Percentiles rank a stretch among this genome's conserved stretches.
These are phyloP conservation scores for Melipona bicolor DNA, from an alignment of 2,888 invertebrate species.

Conservation along the genomic window DNA sequence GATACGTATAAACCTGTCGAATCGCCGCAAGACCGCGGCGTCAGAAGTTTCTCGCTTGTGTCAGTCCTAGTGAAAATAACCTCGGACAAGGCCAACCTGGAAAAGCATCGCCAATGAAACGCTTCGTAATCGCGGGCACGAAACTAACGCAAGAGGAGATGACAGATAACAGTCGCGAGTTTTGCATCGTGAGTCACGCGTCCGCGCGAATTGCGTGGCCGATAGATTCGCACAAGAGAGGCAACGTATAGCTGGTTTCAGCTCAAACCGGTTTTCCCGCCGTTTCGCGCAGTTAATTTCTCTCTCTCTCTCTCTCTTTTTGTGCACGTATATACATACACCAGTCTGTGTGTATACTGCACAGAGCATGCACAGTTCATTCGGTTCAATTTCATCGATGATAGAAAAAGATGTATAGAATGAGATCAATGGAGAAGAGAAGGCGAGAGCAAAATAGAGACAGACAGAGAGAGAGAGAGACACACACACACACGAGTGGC, in stretches of 20 bases:
- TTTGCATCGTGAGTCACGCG: slow-evolving; percentile 22
- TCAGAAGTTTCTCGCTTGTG: no score
- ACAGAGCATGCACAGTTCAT: not conserved
- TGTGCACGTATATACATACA: no score
- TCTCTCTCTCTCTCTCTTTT: not conserved
- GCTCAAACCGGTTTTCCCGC: slow-evolving; percentile 50
- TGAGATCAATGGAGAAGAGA: not conserved
- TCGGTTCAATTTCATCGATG: not conserved
- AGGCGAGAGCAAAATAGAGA: not conserved
- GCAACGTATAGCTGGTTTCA: slow-evolving; percentile 41
- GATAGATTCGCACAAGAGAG: slow-evolving; percentile 41
- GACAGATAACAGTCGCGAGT: slow-evolving; percentile 12
- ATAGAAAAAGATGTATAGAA: not conserved
- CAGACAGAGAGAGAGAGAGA: not conserved
- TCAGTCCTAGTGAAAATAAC: not conserved
- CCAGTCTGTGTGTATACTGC: no score
- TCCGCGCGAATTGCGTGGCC: slow-evolving; percentile 48
- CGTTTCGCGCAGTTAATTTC: not conserved
- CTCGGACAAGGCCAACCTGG: not conserved
- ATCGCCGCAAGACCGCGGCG: no score
- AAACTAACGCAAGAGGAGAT: not conserved
- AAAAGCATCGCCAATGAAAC: not conserved
- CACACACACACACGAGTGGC: not conserved
- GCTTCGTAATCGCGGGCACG: not conserved
- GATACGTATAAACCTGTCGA: no score